Conservation (phyloP, 1,140 invertebrate genomes). For the Drosophila azteca region DNA sequence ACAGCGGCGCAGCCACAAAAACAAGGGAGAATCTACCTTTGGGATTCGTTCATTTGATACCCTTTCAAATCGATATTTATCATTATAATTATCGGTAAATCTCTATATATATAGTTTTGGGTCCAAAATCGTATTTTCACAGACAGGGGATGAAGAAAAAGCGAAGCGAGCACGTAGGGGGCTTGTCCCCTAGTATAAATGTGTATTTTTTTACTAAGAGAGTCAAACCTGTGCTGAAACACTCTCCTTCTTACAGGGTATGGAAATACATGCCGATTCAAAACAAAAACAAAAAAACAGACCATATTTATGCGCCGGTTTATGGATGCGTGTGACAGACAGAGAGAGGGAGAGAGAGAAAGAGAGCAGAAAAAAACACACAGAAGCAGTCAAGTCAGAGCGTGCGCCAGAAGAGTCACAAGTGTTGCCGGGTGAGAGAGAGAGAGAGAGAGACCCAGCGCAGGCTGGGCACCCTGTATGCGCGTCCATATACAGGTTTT, state of each 20-base stretch:
- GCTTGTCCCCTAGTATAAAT: too few species aligned
- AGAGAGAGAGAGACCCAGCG: slow-evolving; percentile 35
- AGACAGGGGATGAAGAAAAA: too few species aligned
- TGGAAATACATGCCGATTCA: slow-evolving; percentile 34
- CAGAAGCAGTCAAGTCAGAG: too few species aligned
- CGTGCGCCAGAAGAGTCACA: slow-evolving; percentile 1
- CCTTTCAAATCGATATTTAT: neutral
- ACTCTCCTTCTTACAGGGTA: too few species aligned
- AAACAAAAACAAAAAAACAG: slow-evolving; percentile 76
- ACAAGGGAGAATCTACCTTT: slow-evolving; percentile 12
- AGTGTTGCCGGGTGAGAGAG: slow-evolving; percentile 23
- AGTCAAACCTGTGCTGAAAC: too few species aligned
- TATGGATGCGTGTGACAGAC: slow-evolving; percentile 36
- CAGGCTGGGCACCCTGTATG: slow-evolving; percentile 53
- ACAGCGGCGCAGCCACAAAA: slow-evolving; percentile 52
- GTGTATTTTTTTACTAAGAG: too few species aligned
- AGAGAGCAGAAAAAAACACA: slow-evolving; percentile 8
- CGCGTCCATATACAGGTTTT: slow-evolving; percentile 59
- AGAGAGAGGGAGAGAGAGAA: neutral
- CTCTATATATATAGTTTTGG: too few species aligned
- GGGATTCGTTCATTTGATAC: neutral
- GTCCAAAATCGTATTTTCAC: too few species aligned
- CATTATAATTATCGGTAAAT: too few species aligned
- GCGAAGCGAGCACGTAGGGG: too few species aligned
- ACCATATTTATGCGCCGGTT: slow-evolving; percentile 64